Evolutionary conservation across 1,140 invertebrate species (phyloP).

Genomic region (Magallana gigas): DNA sequence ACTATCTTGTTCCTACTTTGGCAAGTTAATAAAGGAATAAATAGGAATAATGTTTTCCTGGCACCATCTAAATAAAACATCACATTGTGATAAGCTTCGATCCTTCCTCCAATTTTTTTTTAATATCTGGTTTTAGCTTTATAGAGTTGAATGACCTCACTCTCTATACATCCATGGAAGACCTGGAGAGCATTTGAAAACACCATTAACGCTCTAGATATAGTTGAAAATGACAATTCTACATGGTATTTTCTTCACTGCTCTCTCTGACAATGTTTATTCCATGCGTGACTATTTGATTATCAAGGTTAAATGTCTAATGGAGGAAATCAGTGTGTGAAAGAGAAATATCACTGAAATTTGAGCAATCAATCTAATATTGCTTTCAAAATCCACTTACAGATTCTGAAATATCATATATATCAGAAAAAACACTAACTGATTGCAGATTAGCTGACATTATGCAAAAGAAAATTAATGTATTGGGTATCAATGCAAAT

Average conservation of each 20-base stretch:
- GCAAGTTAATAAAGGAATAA: not conserved
- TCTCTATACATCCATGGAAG: not conserved
- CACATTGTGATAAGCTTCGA: too few species aligned
- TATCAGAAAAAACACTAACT: too few species aligned
- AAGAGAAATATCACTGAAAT: too few species aligned
- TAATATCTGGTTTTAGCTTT: not conserved
- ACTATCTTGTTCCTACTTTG: not conserved
- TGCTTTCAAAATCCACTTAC: too few species aligned
- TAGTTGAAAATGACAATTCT: not conserved
- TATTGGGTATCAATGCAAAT: too few species aligned
- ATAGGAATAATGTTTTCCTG: not conserved
- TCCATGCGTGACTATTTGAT: not conserved
- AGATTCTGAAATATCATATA: too few species aligned
- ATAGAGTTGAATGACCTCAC: not conserved
- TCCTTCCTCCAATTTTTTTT: too few species aligned
- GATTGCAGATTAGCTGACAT: too few species aligned
- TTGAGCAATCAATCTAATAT: too few species aligned
- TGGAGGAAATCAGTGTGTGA: too few species aligned
- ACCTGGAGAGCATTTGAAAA: not conserved
- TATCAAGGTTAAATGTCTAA: not conserved
- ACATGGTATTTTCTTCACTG: not conserved
- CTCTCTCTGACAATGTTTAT: not conserved
- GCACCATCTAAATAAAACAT: conserved; percentile 5
- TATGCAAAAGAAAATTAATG: too few species aligned
- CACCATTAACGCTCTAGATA: not conserved